Evolutionary conservation across 2,113 vertebrate genomes (phyloP), one percentile per base, ranked within the genome.

Genomic region (Cricetomys ansorgei): DNA sequence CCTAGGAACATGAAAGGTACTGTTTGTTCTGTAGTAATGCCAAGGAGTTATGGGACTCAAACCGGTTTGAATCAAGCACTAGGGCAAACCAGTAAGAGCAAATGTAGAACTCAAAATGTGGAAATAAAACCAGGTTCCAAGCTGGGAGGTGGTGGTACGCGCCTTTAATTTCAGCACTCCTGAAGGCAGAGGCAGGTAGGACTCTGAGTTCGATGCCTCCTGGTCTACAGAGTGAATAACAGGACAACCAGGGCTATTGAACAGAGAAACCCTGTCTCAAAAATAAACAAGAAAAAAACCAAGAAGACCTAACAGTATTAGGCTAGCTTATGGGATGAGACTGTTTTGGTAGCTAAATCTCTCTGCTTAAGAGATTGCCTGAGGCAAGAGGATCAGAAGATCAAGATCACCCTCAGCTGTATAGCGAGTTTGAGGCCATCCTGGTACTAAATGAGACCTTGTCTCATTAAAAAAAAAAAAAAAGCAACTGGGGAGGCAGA

Each of bases 1-100:
- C 89, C 96, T 96, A 65, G 86, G 25, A 96, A 94, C 2, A 59
- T 0, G 77, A 53, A 95, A 85, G 29, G 62, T 65, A 76, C n/a
- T 43, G 40, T 75, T 89, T 91, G 75, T 21, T 53, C 62, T 95
- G 57, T 45, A 84, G 16, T 84, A 73, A 73, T 94, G 31, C 16
- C 29, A 50, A 57, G 31, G 31, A 5, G 37, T 77, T 50, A 40
- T 6, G 59, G 40, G 84, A 55, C 2, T 79, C 48, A 93, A 86
- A 73, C 12, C 45, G 12, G 84, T 31, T 31, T 77, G 88, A 7
- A 37, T 87, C 29, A 59, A 53, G n/a, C 29, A 88, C 34, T 90
- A 77, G 76, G 53, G 50, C 72, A 88, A 94, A n/a, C 62, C n/a
- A 48, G 2, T 91, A 64, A 55, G 27, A 79, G 34, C 11, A 0